A percentile compares a stretch with the other conserved stretches of the same genome.
phyloP scores from a whole-genome alignment of 1,140 invertebrate genomes.

The Pentalonia nigronervosa region DNA sequence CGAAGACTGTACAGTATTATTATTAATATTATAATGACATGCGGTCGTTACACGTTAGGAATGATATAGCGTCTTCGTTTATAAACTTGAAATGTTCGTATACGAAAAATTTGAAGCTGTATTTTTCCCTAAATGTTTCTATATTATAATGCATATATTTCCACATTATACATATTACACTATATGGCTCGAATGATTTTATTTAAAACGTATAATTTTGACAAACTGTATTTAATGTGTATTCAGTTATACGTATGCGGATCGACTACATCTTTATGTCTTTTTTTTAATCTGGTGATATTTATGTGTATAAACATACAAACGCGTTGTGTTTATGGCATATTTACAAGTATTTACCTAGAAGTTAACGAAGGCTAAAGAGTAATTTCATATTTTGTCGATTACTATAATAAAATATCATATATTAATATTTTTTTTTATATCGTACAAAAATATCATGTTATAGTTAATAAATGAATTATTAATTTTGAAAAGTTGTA shows the following conservation, averaged over 20 bases:
- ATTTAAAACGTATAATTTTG: neutral
- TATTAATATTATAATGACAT: conserved; percentile 11
- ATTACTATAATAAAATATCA: neutral
- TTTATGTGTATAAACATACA: neutral
- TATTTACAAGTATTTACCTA: neutral
- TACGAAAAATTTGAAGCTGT: neutral
- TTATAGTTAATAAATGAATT: neutral
- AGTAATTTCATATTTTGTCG: neutral
- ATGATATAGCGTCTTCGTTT: neutral
- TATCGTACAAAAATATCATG: neutral
- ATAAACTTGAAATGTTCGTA: neutral
- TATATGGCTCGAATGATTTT: neutral
- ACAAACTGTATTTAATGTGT: neutral
- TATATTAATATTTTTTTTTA: neutral
- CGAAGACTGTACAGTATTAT: neutral
- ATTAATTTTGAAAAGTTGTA: neutral
- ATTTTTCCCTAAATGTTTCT: neutral
- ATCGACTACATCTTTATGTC: neutral
- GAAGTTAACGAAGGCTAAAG: neutral
- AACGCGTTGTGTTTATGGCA: neutral
- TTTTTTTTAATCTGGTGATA: neutral
- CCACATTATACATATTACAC: neutral
- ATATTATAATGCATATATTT: neutral
- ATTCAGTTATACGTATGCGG: neutral
- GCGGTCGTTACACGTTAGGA: neutral